A percentile compares a stretch with the other conserved stretches of the same genome.
Evolutionary conservation across 2,888 invertebrate genomes (phyloP).

Genomic region (Calameuta filiformis): DNA sequence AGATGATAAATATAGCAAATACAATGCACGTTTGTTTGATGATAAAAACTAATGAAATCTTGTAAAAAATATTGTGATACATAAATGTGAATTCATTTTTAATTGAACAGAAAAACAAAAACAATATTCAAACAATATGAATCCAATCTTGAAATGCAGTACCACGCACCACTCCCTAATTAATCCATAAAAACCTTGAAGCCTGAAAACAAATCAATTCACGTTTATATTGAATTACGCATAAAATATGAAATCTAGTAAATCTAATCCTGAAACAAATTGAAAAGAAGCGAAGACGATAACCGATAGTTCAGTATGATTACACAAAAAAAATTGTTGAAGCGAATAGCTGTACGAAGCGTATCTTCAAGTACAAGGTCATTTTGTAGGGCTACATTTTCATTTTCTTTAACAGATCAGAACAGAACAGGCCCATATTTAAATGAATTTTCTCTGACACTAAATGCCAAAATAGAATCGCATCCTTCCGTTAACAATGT

Average conservation of each 20-base stretch:
- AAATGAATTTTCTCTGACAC: neutral
- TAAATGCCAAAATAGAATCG: neutral
- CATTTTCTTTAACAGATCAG: neutral
- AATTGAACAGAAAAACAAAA: neutral
- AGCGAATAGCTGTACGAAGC: neutral
- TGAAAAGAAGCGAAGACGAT: neutral
- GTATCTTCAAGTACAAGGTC: neutral
- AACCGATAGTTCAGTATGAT: neutral
- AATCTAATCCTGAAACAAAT: neutral
- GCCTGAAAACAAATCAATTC: neutral
- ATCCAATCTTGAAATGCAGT: constrained; percentile 22
- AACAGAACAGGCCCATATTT: constrained; percentile 2
- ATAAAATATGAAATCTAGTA: neutral
- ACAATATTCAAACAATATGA: neutral
- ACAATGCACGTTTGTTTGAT: too few species aligned
- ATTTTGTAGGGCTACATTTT: neutral
- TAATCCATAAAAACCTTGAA: neutral
- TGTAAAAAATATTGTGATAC: neutral
- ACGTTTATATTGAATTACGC: neutral
- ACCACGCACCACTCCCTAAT: constrained; percentile 29
- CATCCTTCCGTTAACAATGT: neutral
- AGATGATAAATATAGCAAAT: neutral
- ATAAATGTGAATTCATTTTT: neutral
- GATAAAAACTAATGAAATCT: neutral
- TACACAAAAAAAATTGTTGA: neutral